Evolutionary conservation across 2,113 vertebrate species (phyloP).

Genomic region (Thamnophis sirtalis): DNA sequence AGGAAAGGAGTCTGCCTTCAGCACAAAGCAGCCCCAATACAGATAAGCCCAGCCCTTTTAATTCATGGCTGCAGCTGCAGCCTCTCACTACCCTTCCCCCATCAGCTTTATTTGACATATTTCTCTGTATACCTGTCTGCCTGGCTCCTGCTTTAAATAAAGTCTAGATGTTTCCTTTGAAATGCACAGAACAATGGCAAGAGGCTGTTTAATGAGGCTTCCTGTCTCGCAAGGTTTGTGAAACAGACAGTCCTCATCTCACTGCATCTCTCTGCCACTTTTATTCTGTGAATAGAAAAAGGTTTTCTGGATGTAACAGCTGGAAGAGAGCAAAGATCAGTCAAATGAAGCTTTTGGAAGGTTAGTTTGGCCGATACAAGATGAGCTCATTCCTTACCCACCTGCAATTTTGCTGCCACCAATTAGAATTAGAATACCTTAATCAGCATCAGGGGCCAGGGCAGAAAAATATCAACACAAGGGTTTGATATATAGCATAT

Average conservation of each 20-base stretch:
- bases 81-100: background rate
- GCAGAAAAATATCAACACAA: background rate
- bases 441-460: background rate
- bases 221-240: conserved; percentile 14
- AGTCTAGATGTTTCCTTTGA: conserved; percentile 29
- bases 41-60: background rate
- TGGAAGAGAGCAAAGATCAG: conserved; percentile 5
- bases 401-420: background rate
- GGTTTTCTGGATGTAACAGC: conserved; percentile 1
- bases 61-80: background rate
- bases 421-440: background rate
- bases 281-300: conserved; percentile 25
- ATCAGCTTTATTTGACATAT: conserved; percentile 11
- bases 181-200: conserved; percentile 22
- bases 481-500: background rate
- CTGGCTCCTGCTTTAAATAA: conserved; percentile 31
- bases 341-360: background rate
- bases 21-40: conserved; percentile 24
- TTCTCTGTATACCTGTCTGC: conserved; percentile 45
- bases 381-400: background rate
- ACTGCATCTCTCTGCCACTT: conserved; percentile 27
- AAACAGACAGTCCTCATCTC: conserved; percentile 5
- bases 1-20: conserved; percentile 27
- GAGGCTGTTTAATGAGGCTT: conserved; percentile 32
- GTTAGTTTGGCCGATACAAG: background rate